Percentiles rank a stretch among this genome's conserved stretches.
Conservation (phyloP, 2,888 invertebrate genomes). For the Diloba caeruleocephala region DNA sequence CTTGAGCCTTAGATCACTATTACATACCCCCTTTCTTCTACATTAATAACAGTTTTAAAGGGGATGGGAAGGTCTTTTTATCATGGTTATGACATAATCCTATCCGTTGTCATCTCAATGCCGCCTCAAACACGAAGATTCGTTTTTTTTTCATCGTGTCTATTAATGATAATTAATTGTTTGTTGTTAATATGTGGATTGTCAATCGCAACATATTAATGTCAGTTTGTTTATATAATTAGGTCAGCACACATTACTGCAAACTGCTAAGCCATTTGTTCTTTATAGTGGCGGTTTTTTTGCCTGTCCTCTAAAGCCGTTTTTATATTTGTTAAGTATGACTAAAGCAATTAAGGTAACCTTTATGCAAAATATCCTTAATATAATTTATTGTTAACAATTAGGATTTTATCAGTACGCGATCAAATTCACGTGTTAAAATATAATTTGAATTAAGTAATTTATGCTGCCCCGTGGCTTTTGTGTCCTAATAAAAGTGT, state of each 20-base stretch:
- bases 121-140: slow-evolving; percentile 83
- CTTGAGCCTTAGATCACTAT: slow-evolving; percentile 61
- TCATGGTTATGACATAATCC: slow-evolving; percentile 77
- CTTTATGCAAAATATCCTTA: slow-evolving; percentile 46
- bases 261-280: slow-evolving; percentile 19
- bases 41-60: slow-evolving; percentile 33
- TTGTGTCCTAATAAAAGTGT: no score
- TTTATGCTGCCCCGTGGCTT: slow-evolving; percentile 13
- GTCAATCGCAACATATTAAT: slow-evolving; percentile 82
- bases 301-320: no score
- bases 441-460: slow-evolving; percentile 10
- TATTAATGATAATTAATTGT: slow-evolving; percentile 85
- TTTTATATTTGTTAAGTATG: no score
- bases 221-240: slow-evolving; percentile 73
- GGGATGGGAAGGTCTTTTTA: slow-evolving; percentile 57
- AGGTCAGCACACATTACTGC: slow-evolving; percentile 55
- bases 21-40: slow-evolving; percentile 46
- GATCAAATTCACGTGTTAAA: slow-evolving; percentile 27
- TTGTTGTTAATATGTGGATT: slow-evolving; percentile 76
- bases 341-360: slow-evolving; percentile 43
- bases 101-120: slow-evolving; percentile 86
- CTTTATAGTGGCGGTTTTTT: slow-evolving; percentile 6
- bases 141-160: slow-evolving; percentile 74
- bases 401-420: slow-evolving; percentile 29
- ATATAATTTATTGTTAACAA: slow-evolving; percentile 40